phyloP scores from a whole-genome alignment of 2,797 vertebrate genomes.

The Phalanger gymnotis region DNA sequence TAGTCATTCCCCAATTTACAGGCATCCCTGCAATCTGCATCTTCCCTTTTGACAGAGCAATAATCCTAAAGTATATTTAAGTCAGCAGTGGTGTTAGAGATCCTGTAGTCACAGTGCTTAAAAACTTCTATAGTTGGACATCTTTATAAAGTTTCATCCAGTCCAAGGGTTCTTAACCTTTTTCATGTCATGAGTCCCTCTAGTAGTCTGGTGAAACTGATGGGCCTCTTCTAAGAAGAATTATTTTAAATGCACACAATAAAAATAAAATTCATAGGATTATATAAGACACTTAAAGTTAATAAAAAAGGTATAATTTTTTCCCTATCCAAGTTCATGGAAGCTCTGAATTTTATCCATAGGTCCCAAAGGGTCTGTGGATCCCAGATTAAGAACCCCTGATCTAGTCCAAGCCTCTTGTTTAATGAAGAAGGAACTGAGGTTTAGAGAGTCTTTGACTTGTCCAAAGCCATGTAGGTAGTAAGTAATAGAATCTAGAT shows the following conservation, averaged over 20 bases:
- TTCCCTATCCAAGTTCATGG: background rate
- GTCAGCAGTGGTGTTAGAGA: background rate
- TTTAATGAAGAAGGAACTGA: background rate
- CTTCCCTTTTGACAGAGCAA: background rate
- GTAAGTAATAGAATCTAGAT: background rate
- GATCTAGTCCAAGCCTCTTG: background rate
- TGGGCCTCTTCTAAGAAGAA: background rate
- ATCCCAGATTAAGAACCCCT: background rate
- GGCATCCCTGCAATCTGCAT: background rate
- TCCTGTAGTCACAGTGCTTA: background rate
- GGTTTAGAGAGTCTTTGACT: background rate
- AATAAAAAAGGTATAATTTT: background rate
- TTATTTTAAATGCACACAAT: background rate
- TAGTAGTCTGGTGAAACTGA: background rate
- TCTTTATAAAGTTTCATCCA: background rate
- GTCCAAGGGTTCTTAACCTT: background rate
- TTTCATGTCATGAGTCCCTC: background rate
- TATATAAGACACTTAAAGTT: background rate
- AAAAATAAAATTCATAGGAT: background rate
- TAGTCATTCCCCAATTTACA: background rate
- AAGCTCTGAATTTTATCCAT: background rate
- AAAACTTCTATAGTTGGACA: background rate
- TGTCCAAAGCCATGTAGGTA: background rate
- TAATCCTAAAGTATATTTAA: background rate
- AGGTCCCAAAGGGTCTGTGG: background rate